Evolutionary conservation across 2,113 vertebrate species (phyloP), one percentile per base, ranked within the genome.

Genomic region (Podarcis cretensis): DNA sequence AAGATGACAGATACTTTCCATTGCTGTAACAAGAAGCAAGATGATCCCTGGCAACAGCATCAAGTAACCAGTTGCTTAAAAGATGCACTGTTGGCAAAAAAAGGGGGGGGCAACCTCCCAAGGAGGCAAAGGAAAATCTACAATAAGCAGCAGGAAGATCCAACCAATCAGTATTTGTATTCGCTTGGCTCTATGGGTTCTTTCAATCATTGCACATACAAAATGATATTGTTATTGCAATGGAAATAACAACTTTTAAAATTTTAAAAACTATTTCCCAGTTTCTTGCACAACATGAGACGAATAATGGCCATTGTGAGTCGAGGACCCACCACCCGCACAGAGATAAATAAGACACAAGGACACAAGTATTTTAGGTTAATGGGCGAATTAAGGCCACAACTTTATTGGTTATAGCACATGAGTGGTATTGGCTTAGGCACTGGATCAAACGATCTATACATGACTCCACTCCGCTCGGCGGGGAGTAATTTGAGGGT

Each of bases 21-120:
- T 84, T 84, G 73, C 84, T 81, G 14, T 69, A 87, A 79, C 8
- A 83, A 69, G 21, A 32, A 84, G 21, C 63, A 92, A 91, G 94
- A 91, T 90, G 63, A 68, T 27, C 37, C 25, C 35, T 86, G 75
- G 37, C 27, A 86, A 77, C 23, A 18, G 30, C 14, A 90, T 82
- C 84, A 92, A 90, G 86, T 0, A 14, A 85, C 94, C 90, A 90
- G 90, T 94, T 94, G 89, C 37, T 82, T 90, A 90, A 92, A 87
- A 81, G 0, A 89, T 91, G 66, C 69, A 21, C 40, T 88, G 86
- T 57, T 89, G 92, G 90, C 95, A 90, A 86, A 63, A 74, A 54
- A 27, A n/a, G n/a, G 81, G 63, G 77, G 71, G 30, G 16, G 89
- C 83, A 37, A 93, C 68, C 85, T 94, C 86, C n/a, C 83, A 79